These are phyloP conservation scores for Caenorhabditis wallacei DNA, from an alignment of 2,888 invertebrate genomes.

Conservation along the genomic window DNA sequence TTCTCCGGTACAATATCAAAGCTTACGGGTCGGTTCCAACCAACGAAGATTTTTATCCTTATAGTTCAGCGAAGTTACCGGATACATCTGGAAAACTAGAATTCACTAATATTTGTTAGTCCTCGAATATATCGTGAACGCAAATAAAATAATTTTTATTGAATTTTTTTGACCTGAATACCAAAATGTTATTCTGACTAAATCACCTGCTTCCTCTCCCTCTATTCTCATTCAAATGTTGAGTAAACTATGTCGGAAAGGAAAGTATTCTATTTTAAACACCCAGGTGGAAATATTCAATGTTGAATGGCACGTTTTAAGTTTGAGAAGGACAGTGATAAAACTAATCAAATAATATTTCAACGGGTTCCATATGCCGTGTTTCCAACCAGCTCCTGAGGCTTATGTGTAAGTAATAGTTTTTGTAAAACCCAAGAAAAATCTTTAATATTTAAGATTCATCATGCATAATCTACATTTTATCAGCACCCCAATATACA, in stretches of 20 bases:
- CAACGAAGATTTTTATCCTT: slow-evolving; percentile 9
- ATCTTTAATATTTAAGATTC: neutral
- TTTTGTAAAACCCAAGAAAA: neutral
- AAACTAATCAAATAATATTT: too few relatives aligned
- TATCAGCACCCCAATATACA: slow-evolving; percentile 25
- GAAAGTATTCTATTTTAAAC: too few relatives aligned
- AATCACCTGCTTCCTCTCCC: too few relatives aligned
- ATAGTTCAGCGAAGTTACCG: slow-evolving; percentile 18
- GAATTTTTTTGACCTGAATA: too few relatives aligned
- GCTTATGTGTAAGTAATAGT: slow-evolving; percentile 6
- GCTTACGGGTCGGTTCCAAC: slow-evolving; percentile 7
- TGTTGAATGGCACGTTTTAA: too few relatives aligned
- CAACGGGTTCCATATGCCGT: too few relatives aligned
- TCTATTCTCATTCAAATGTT: too few relatives aligned
- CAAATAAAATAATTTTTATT: too few relatives aligned
- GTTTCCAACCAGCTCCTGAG: slow-evolving; percentile 13
- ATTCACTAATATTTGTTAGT: neutral
- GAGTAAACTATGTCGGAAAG: too few relatives aligned
- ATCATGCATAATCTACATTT: slow-evolving; percentile 35
- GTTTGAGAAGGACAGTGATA: too few relatives aligned
- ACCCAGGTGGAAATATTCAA: too few relatives aligned
- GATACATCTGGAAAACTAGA: slow-evolving; percentile 26
- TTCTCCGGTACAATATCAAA: slow-evolving; percentile 15
- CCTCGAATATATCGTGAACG: neutral
- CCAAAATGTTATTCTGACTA: too few relatives aligned